A percentile compares a stretch with the other conserved stretches of the same genome.
These are phyloP conservation scores for Timema cristinae DNA, from an alignment of 2,888 invertebrate genomes.

Conservation along the genomic window DNA sequence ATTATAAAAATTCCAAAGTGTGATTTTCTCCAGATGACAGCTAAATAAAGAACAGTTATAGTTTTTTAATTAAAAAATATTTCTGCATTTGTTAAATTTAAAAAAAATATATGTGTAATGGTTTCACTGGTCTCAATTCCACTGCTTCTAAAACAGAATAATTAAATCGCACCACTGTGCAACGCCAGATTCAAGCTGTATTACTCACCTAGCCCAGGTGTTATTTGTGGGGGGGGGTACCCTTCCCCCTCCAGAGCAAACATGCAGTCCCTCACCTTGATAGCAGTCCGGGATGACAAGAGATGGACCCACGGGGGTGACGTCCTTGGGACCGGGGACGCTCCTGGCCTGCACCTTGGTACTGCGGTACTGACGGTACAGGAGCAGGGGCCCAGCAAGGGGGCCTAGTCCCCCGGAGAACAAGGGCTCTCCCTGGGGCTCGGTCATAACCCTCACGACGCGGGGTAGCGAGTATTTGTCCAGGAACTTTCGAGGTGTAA, in stretches of 20 bases:
- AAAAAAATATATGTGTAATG: too few species aligned
- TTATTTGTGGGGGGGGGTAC: too few species aligned
- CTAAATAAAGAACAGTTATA: too few species aligned
- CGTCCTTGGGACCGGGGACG: conserved; percentile 11
- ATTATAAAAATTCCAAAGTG: too few species aligned
- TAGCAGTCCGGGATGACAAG: conserved; percentile 64
- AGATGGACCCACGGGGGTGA: conserved; percentile 49
- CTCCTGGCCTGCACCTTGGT: conserved; percentile 61
- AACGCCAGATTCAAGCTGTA: too few species aligned
- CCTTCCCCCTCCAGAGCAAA: conserved; percentile 13
- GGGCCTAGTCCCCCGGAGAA: conserved; percentile 45
- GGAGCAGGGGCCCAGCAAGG: conserved; percentile 53
- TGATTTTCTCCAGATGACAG: too few species aligned
- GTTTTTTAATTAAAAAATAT: too few species aligned
- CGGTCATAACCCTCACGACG: conserved; percentile 53
- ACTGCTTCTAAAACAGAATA: too few species aligned
- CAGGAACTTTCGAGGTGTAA: conserved; percentile 49
- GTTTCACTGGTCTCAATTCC: too few species aligned
- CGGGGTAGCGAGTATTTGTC: conserved; percentile 59
- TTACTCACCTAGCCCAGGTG: too few species aligned
- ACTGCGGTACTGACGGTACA: conserved; percentile 60
- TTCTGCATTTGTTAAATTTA: too few species aligned
- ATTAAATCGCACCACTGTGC: too few species aligned
- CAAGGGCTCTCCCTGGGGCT: conserved; percentile 24
- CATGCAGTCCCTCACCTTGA: conserved; percentile 52